These are phyloP conservation scores for Eidolon helvum DNA, from an alignment of 2,113 vertebrate species.

Conservation along the genomic window DNA sequence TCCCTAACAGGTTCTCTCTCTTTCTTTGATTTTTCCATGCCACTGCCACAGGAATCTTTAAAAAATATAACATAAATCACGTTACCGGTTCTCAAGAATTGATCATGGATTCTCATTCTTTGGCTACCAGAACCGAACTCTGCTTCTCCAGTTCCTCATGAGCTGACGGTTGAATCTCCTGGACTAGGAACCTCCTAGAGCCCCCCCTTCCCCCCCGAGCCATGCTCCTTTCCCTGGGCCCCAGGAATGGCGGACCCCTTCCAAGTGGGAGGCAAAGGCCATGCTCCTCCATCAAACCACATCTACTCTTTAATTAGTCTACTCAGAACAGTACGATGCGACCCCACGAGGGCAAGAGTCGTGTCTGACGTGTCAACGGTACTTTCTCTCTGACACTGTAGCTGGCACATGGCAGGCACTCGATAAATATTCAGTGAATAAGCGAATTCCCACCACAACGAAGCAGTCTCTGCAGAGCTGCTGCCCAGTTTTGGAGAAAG, in stretches of 20 bases:
- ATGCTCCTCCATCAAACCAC: neutral
- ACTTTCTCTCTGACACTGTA: constrained; percentile 1
- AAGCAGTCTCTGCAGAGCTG: neutral
- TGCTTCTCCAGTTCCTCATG: neutral
- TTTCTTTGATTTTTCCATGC: neutral
- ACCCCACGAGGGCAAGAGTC: neutral
- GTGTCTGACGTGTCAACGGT: neutral
- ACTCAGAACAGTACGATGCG: neutral
- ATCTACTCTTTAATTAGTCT: neutral
- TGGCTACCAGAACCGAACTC: neutral
- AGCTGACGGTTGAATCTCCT: neutral
- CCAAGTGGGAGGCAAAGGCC: neutral
- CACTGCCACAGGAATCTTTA: neutral
- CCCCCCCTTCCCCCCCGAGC: neutral
- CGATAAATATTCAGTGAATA: neutral
- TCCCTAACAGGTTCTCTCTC: neutral
- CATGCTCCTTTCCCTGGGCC: neutral
- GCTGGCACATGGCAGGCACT: neutral
- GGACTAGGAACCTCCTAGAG: neutral
- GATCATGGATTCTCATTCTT: neutral
- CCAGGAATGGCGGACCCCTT: neutral
- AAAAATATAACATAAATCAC: neutral
- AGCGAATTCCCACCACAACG: neutral
- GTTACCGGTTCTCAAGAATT: neutral
- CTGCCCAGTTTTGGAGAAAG: neutral